Evolutionary conservation across 2,797 vertebrate species (phyloP).

Genomic region (Parauchenoglanis punctatus): DNA sequence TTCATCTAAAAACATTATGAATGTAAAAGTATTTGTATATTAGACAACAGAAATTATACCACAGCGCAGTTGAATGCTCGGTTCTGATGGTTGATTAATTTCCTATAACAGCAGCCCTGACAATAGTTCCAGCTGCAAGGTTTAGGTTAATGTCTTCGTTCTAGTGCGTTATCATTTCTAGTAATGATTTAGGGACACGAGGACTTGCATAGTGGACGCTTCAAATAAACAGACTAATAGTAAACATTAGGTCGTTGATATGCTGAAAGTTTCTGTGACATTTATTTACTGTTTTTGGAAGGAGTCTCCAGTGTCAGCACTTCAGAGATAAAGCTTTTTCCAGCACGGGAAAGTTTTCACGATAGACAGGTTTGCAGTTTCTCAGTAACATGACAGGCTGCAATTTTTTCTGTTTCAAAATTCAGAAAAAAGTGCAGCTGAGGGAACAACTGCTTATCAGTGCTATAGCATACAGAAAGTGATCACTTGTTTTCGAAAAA

Average conservation of each 20-base stretch:
- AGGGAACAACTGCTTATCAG: neutral
- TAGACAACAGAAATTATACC: neutral
- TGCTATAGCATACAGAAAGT: neutral
- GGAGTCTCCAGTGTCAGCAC: neutral
- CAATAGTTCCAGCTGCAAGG: neutral
- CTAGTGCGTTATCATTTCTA: neutral
- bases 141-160: no score
- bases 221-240: neutral
- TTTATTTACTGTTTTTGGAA: neutral
- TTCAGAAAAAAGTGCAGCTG: neutral
- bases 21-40: neutral
- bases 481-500: neutral
- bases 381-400: neutral
- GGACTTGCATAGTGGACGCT: neutral
- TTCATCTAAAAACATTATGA: neutral
- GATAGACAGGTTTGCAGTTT: neutral
- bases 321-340: neutral
- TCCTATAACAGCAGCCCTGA: neutral
- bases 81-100: neutral
- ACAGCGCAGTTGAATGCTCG: neutral
- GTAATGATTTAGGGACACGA: neutral
- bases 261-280: neutral
- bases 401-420: neutral
- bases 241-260: neutral
- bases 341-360: neutral